Conservation (phyloP, 2,888 invertebrate genomes). For the Luperina testacea region DNA sequence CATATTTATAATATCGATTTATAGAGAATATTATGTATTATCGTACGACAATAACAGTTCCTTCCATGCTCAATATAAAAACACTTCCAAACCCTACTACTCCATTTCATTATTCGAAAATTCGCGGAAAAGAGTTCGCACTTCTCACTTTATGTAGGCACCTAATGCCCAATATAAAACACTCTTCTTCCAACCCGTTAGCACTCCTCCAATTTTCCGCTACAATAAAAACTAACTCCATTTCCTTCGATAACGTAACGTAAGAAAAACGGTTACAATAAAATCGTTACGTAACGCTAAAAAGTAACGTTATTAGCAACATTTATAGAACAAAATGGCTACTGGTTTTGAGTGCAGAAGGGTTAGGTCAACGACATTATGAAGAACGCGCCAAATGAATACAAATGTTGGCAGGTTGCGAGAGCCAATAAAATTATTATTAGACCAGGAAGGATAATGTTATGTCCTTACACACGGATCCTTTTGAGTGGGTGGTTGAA, state of each 20-base stretch:
- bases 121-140: constrained; percentile 21
- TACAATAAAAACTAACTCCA: constrained; percentile 53
- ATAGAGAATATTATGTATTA: neutral
- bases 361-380: constrained; percentile 44
- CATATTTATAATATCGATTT: too few relatives aligned
- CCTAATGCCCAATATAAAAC: constrained; percentile 41
- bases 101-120: constrained; percentile 35
- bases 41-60: neutral
- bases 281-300: constrained; percentile 32
- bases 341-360: constrained; percentile 29
- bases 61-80: constrained; percentile 5
- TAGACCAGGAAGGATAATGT: constrained; percentile 31
- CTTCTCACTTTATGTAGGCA: constrained; percentile 35
- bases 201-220: constrained; percentile 40
- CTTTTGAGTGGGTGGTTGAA: constrained; percentile 39
- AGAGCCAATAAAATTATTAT: constrained; percentile 55
- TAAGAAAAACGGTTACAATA: constrained; percentile 45
- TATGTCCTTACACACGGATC: constrained; percentile 13
- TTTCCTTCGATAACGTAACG: constrained; percentile 23
- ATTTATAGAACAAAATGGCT: constrained; percentile 49
- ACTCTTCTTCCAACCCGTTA: constrained; percentile 41
- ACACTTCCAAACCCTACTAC: constrained; percentile 11
- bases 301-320: constrained; percentile 49
- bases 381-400: constrained; percentile 51
- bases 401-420: constrained; percentile 48